Base-by-base conservation (phyloP, 1,140 invertebrate genomes). In the Dendrolimus punctatus region DNA sequence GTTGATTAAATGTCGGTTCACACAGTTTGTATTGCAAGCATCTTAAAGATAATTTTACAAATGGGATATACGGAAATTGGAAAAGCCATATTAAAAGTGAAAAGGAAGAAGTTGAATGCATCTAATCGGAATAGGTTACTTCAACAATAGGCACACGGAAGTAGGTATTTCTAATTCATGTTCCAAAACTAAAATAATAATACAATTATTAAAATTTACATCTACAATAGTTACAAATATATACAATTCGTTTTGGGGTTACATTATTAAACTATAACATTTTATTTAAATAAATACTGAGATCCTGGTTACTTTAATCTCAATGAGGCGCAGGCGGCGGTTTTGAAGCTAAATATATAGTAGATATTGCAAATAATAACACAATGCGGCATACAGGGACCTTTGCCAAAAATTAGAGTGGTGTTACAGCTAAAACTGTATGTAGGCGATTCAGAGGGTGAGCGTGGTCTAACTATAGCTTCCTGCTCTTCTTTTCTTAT, bases 271-370 rank as follows among this genome's bases (percentile, higher is more conserved):
- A 39, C 38, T 45, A 37, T 44, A 49, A 73, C 71, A 76, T 72
- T 75, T 76, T 68, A 74, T 73, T 74, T 37, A 45, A 76, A 70
- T 76, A 76, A 75, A 69, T 82, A 79, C 67, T 82, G 82, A 85
- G 80, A 85, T 85, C 80, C 68, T 64, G 71, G 64, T 81, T 83
- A 66, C 71, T 45, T 74, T 83, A 85, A 83, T 82, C 78, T 85
- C 82, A 82, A 80, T 23, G 23, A 39, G 51, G 55, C 70, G 46
- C 57, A 62, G 66, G 68, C n/a, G 23, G 36, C 46, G 8, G 8
- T 5, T 4, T 37, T 8, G 36, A 46, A 46, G 4, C 23, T 46
- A 46, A 46, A 23, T 36, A 8, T 23, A 8, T 37, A 10, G 23
- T 5, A 8, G n/a, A 45, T 9, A 9, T 7, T n/a, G n/a, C n/a